A percentile compares a stretch with the other conserved stretches of the same genome.
These are phyloP conservation scores for Anguilla pacifica DNA, from an alignment of 2,797 vertebrate species.

Conservation along the genomic window DNA sequence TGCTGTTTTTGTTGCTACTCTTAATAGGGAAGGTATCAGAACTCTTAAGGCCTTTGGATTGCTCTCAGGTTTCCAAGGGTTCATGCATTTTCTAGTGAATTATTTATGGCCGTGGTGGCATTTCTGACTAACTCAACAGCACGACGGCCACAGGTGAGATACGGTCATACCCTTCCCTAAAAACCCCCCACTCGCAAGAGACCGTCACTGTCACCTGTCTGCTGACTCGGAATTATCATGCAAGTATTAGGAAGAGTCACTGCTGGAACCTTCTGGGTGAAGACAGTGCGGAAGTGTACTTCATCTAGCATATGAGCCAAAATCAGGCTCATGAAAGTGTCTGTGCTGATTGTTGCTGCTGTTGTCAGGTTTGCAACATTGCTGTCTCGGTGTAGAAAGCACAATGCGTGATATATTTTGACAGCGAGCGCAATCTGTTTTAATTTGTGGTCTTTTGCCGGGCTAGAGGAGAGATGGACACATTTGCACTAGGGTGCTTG, in stretches of 20 bases:
- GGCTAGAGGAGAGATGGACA: too few species aligned
- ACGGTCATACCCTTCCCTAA: not conserved
- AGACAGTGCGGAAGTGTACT: not conserved
- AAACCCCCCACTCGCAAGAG: not conserved
- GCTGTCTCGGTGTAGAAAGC: too few species aligned
- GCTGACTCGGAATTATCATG: not conserved
- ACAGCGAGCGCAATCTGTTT: too few species aligned
- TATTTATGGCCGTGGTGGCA: not conserved
- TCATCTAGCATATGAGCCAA: too few species aligned
- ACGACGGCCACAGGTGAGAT: not conserved
- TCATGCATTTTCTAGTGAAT: not conserved
- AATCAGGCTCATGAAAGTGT: too few species aligned
- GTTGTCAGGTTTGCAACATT: too few species aligned
- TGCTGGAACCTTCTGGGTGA: not conserved
- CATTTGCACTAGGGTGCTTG: too few species aligned
- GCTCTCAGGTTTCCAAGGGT: not conserved
- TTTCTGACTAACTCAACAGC: not conserved
- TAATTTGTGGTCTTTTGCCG: too few species aligned
- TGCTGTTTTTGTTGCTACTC: not conserved
- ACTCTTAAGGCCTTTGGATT: not conserved
- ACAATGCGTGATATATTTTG: too few species aligned
- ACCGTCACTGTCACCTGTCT: not conserved
- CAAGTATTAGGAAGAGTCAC: not conserved
- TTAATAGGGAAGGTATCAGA: not conserved
- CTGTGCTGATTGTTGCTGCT: too few species aligned